A percentile compares a stretch with the other conserved stretches of the same genome.
phyloP scores from a whole-genome alignment of 2,113 vertebrate genomes.

The Abramis brama region DNA sequence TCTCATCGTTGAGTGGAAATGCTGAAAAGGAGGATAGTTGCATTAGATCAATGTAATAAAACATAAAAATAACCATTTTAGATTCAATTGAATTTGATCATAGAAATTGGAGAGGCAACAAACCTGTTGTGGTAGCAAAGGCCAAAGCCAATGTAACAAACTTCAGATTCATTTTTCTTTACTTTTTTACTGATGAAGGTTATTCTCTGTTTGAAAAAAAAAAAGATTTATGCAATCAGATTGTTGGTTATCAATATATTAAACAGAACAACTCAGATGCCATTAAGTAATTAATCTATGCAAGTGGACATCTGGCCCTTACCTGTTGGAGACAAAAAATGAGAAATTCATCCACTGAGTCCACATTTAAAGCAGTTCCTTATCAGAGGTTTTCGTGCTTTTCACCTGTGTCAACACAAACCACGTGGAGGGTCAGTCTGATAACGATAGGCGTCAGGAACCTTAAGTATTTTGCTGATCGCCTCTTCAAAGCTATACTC shows the following conservation, averaged over 20 bases:
- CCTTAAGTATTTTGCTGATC: conserved; percentile 24
- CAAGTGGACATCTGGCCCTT: conserved; percentile 34
- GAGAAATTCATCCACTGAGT: conserved; percentile 54
- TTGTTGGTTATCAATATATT: neutral
- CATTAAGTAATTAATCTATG: neutral
- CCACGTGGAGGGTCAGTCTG: conserved; percentile 80
- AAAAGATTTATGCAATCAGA: neutral
- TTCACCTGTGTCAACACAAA: conserved; percentile 81
- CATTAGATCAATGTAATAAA: conserved; percentile 3
- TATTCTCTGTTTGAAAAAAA: conserved; percentile 38
- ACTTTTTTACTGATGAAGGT: neutral
- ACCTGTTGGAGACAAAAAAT: conserved; percentile 59
- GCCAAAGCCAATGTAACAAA: conserved; percentile 61
- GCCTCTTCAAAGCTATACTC: conserved; percentile 25
- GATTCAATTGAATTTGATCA: neutral
- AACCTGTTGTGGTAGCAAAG: conserved; percentile 70
- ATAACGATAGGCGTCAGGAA: conserved; percentile 40
- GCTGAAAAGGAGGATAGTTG: conserved; percentile 59
- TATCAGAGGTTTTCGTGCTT: conserved; percentile 76
- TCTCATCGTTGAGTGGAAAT: conserved; percentile 64
- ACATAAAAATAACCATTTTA: neutral
- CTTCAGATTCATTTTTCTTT: conserved; percentile 62
- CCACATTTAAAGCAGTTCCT: conserved; percentile 75
- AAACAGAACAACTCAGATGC: neutral
- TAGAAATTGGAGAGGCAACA: neutral